Evolutionary conservation across 2,113 vertebrate genomes (phyloP), one percentile per base, ranked within the genome.

Genomic region (Todiramphus saurophagus): DNA sequence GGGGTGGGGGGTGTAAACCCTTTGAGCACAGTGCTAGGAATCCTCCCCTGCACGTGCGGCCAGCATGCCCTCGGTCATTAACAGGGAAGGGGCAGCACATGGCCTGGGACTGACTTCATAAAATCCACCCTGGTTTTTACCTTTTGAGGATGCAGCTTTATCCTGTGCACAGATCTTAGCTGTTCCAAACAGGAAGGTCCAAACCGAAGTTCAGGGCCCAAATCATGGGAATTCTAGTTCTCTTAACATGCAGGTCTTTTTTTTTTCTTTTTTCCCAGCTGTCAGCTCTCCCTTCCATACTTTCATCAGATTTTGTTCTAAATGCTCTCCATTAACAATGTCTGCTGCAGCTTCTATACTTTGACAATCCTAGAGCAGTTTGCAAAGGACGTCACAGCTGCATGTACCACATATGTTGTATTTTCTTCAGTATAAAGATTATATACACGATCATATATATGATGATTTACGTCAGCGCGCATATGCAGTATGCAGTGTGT

Each of bases 281-380:
- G 10, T 75, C 39, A 60, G 13, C 25, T 83, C 7, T n/a, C 25
- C 58, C 51, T 79, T 72, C n/a, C 21, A 37, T 63, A 5, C 16
- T 87, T 75, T 41, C 43, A 89, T 62, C 82, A 94, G 39, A 50
- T 81, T 79, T 86, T 41, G 35, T 33, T 93, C 79, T 82, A 91
- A 66, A 58, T 75, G 31, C 51, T 84, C 68, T 81, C 73, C 51
- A 62, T 94, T 74, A 87, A 18, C 80, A 62, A 50, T 33, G 86
- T 56, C 55, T 87, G 76, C 41, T 62, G 5, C 76, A 60, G 3
- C 73, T 70, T 72, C 19, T 13, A 4, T 30, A 7, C 35, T 39
- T 74, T 55, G 78, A 44, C n/a, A 70, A 13, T 73, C 67, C 41
- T 75, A 73, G 62, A 76, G 62, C 35, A 50, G 46, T 64, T 79